Evolutionary conservation across 2,888 invertebrate species (phyloP).

Genomic region (Acleris sparsana): DNA sequence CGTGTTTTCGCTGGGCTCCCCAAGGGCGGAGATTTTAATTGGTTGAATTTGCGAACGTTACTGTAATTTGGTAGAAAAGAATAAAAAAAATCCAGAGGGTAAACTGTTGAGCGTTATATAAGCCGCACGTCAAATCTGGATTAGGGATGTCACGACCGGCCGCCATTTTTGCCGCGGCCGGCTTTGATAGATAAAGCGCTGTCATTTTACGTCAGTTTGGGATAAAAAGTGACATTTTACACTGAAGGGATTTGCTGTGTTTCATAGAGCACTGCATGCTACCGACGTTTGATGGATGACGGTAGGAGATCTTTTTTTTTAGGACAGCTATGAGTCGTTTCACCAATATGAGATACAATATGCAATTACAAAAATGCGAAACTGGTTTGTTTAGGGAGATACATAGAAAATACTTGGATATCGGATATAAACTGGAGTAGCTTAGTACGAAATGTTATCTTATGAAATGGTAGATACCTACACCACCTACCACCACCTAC

Average conservation of each 20-base stretch:
- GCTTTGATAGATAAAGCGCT: conserved; percentile 26
- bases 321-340: too few relatives aligned
- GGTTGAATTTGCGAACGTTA: background rate
- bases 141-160: conserved; percentile 19
- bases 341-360: too few relatives aligned
- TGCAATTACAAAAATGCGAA: too few relatives aligned
- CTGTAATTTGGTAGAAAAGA: background rate
- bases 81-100: background rate
- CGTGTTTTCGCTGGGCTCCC: too few relatives aligned
- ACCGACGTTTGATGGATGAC: background rate
- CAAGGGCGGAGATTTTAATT: background rate
- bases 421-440: too few relatives aligned
- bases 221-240: conserved; percentile 23
- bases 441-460: too few relatives aligned
- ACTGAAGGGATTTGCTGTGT: conserved; percentile 17
- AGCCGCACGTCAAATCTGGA: conserved; percentile 26
- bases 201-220: conserved; percentile 20
- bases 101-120: conserved; percentile 23
- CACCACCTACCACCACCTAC: too few relatives aligned
- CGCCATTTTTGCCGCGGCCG: conserved; percentile 23
- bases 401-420: too few relatives aligned
- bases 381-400: too few relatives aligned
- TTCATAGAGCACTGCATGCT: background rate
- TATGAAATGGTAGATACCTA: too few relatives aligned
- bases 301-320: background rate